phyloP scores from a whole-genome alignment of 2,888 invertebrate genomes.

The Plutella xylostella region DNA sequence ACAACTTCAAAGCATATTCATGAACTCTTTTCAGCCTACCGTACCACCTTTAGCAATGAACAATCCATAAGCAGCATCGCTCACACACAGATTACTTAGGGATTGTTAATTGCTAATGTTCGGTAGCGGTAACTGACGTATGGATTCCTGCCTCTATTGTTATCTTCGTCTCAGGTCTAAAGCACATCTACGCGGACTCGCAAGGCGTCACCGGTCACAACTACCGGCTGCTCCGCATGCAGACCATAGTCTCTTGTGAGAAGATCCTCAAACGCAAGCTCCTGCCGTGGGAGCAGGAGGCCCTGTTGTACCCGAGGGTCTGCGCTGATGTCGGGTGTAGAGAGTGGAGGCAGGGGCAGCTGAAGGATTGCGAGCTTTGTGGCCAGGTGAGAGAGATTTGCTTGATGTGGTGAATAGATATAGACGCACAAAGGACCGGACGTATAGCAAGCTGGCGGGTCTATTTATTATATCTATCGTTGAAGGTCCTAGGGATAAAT shows the following conservation, averaged over 20 bases:
- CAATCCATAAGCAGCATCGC: too few relatives aligned
- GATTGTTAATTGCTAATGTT: too few relatives aligned
- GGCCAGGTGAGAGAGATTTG: constrained; percentile 70
- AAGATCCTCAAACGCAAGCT: constrained; percentile 67
- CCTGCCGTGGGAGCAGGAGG: constrained; percentile 76
- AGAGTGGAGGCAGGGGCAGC: constrained; percentile 55
- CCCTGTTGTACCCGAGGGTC: constrained; percentile 74
- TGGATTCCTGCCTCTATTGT: too few relatives aligned
- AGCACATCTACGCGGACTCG: constrained; percentile 63
- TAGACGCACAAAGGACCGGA: too few relatives aligned
- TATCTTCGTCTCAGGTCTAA: constrained; percentile 59
- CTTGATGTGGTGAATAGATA: too few relatives aligned
- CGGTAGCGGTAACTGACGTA: too few relatives aligned
- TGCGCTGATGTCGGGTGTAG: constrained; percentile 69
- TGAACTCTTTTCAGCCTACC: too few relatives aligned
- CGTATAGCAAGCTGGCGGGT: too few relatives aligned
- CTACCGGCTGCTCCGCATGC: constrained; percentile 73
- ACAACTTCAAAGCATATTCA: too few relatives aligned
- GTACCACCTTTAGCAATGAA: background rate
- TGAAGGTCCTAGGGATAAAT: too few relatives aligned
- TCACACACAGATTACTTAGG: too few relatives aligned
- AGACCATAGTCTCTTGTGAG: constrained; percentile 72
- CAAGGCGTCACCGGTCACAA: constrained; percentile 65
- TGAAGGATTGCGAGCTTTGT: constrained; percentile 69
- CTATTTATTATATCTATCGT: too few relatives aligned